Evolutionary conservation across 2,113 vertebrate genomes (phyloP).

Genomic region (Orycteropus afer): DNA sequence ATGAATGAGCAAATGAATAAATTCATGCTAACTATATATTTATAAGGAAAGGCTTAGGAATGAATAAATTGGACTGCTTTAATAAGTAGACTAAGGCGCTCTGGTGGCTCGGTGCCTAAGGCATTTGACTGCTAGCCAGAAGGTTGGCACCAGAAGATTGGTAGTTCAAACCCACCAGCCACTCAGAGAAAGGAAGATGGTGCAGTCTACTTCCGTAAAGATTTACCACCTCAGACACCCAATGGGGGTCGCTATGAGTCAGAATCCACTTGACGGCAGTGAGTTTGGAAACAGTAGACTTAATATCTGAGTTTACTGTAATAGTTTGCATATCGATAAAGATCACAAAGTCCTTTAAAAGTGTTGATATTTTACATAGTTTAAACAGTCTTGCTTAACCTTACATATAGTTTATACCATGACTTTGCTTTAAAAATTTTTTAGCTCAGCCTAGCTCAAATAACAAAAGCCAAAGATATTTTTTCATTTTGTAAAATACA

Average conservation of each 20-base stretch:
- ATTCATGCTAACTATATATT: background rate
- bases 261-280: too few relatives aligned
- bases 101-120: too few relatives aligned
- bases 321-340: background rate
- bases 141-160: too few relatives aligned
- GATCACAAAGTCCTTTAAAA: background rate
- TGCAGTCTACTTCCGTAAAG: too few relatives aligned
- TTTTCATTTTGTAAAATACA: background rate
- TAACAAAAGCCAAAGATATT: background rate
- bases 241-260: too few relatives aligned
- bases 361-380: background rate
- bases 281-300: too few relatives aligned
- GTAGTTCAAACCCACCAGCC: too few relatives aligned
- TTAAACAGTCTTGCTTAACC: background rate
- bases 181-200: too few relatives aligned
- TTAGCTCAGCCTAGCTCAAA: background rate
- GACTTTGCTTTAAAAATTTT: background rate
- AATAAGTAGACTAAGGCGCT: background rate
- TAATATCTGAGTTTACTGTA: background rate
- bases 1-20: background rate
- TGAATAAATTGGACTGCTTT: background rate
- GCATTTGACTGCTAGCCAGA: too few relatives aligned
- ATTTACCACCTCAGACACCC: too few relatives aligned
- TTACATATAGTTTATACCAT: background rate
- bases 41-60: background rate